Evolutionary conservation across 2,113 vertebrate species (phyloP).

Genomic region (Vireo altiloquus): DNA sequence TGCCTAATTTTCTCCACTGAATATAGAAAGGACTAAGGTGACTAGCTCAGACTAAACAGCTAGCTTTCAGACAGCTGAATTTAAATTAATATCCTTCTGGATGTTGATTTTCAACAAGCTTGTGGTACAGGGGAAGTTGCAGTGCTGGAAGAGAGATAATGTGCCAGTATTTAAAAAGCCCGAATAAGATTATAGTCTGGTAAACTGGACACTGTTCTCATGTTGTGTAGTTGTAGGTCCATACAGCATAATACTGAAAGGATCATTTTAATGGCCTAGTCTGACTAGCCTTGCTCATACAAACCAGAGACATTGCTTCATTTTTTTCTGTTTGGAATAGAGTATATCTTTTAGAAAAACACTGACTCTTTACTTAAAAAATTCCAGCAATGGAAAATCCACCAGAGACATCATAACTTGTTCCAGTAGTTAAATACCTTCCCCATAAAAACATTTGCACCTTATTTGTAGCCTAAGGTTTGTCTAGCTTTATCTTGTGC

Average conservation of each 20-base stretch:
- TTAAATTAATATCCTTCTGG: slow-evolving; percentile 37
- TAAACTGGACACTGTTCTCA: not conserved
- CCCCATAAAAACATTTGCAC: slow-evolving; percentile 49
- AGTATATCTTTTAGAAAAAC: slow-evolving; percentile 61
- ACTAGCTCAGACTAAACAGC: slow-evolving; percentile 40
- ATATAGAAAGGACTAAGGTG: not conserved
- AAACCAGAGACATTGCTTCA: slow-evolving; percentile 37
- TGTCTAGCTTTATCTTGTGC: slow-evolving; percentile 10
- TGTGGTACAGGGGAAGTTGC: not conserved
- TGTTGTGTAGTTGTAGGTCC: not conserved
- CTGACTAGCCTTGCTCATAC: slow-evolving; percentile 2
- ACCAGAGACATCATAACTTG: slow-evolving; percentile 25
- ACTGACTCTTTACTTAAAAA: slow-evolving; percentile 58
- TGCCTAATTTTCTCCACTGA: not conserved
- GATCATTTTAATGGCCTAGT: not conserved
- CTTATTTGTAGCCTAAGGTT: slow-evolving; percentile 24
- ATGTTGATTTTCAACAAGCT: slow-evolving; percentile 38
- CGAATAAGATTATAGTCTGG: not conserved
- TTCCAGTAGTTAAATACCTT: slow-evolving; percentile 62
- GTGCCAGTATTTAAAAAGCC: not conserved
- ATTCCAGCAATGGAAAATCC: slow-evolving; percentile 46
- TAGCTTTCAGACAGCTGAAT: slow-evolving; percentile 38
- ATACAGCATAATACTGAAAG: not conserved
- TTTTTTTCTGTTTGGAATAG: slow-evolving; percentile 48
- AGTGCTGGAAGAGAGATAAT: not conserved